Evolutionary conservation across 1,140 invertebrate genomes (phyloP), one percentile per base, ranked within the genome.

Genomic region (Augochlora pura): DNA sequence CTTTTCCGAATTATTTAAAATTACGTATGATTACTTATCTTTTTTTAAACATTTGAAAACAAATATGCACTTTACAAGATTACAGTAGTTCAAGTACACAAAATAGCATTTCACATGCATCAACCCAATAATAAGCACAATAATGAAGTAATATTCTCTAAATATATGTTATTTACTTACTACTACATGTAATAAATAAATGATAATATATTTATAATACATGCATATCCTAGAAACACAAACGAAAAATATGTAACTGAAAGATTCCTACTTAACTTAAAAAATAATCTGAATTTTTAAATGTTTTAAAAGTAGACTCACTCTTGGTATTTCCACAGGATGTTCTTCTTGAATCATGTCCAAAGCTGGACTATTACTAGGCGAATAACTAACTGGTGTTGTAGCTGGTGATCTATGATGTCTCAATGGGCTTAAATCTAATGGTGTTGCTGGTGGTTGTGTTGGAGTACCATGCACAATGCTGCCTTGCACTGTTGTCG

Each of bases 331-430:
- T 77, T 94, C 94, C 39, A 94, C 92, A 76, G 94, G 95, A 88
- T 93, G 92, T 91, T 97, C 97, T 88, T 98, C 97, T 89, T 97
- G 96, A 63, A 98, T 98, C 95, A 97, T 97, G 86, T 97, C 97
- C 63, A 98, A 92, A 82, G 96, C 95, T 70, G 95, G 94, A 86
- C 96, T 94, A 71, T 93, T 93, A 83, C 92, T 93, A 59, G 92
- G 92, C 18, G 93, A 93, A 83, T 93, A 93, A 88, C 91, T 93
- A 10, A 93, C 92, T 54, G 93, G 92, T 27, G 93, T 93, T 23
- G 93, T 93, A n/a, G 92, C 91, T 74, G 93, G 92, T 73, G 93
- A 93, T 85, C 93, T 88, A 76, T 93, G 92, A 86, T 93, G 92
- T 71, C 92, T 87, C 32, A 93, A 72, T 63, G 92, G 92, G 86